These are phyloP conservation scores for Brachyhypopomus gauderio DNA, from an alignment of 2,113 vertebrate genomes.

Conservation along the genomic window DNA sequence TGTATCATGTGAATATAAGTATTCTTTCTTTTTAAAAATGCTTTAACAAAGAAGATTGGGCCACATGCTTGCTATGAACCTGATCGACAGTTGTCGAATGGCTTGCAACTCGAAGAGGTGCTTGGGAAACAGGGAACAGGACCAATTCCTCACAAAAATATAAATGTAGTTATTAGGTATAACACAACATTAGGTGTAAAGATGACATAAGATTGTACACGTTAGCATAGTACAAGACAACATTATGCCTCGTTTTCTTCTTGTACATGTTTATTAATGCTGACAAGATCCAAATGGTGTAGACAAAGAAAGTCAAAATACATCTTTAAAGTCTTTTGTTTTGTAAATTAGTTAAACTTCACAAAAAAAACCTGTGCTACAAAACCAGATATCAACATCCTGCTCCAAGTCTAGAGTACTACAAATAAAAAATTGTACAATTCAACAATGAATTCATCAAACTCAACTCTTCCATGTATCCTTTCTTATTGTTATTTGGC, in stretches of 20 bases:
- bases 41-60: not conserved
- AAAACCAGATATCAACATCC: not conserved
- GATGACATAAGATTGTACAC: too few relatives aligned
- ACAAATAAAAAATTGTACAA: not conserved
- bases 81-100: not conserved
- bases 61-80: not conserved
- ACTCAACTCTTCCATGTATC: not conserved
- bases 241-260: constrained; percentile 3
- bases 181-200: too few relatives aligned
- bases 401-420: not conserved
- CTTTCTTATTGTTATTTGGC: not conserved
- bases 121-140: not conserved
- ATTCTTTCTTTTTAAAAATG: constrained; percentile 32
- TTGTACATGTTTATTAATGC: constrained; percentile 14
- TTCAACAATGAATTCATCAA: not conserved
- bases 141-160: constrained; percentile 20
- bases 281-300: constrained; percentile 3
- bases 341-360: not conserved
- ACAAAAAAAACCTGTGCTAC: not conserved
- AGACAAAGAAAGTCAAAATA: not conserved
- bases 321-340: not conserved
- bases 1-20: constrained; percentile 47
- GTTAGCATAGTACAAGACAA: not conserved
- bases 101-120: not conserved
- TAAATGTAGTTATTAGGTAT: constrained; percentile 1